Conservation (phyloP, 2,797 vertebrate genomes). For the Bradypus variegatus region DNA sequence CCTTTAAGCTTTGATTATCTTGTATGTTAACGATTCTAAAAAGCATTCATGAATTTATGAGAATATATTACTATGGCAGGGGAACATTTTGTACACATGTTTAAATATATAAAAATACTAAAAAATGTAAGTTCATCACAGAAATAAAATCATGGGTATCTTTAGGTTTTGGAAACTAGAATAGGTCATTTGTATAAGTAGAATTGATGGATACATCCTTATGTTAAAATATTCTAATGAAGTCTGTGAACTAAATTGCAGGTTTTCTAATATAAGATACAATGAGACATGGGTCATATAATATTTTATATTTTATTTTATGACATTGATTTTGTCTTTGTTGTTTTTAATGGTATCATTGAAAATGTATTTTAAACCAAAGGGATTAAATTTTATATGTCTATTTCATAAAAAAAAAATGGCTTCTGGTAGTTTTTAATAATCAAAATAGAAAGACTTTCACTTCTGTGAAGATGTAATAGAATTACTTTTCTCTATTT, state of each 20-base stretch:
- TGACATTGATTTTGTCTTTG: conserved; percentile 62
- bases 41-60: background rate
- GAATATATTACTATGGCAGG: conserved; percentile 45
- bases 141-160: conserved; percentile 60
- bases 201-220: conserved; percentile 47
- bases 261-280: conserved; percentile 65
- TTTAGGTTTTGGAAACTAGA: conserved; percentile 70
- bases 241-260: conserved; percentile 70
- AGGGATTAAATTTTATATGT: conserved; percentile 81
- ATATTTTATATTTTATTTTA: conserved; percentile 69
- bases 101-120: conserved; percentile 66
- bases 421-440: background rate
- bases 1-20: background rate
- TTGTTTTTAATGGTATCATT: conserved; percentile 69
- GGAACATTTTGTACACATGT: conserved; percentile 59
- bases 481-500: too few species aligned
- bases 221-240: conserved; percentile 68
- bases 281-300: conserved; percentile 71
- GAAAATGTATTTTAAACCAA: conserved; percentile 73
- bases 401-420: conserved; percentile 68
- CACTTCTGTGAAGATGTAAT: too few species aligned
- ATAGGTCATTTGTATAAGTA: conserved; percentile 61
- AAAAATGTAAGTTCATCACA: conserved; percentile 64
- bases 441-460: too few species aligned
- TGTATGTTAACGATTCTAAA: background rate